Evolutionary conservation across 2,888 invertebrate genomes (phyloP), one percentile per base, ranked within the genome.

Genomic region (Latheticus oryzae): DNA sequence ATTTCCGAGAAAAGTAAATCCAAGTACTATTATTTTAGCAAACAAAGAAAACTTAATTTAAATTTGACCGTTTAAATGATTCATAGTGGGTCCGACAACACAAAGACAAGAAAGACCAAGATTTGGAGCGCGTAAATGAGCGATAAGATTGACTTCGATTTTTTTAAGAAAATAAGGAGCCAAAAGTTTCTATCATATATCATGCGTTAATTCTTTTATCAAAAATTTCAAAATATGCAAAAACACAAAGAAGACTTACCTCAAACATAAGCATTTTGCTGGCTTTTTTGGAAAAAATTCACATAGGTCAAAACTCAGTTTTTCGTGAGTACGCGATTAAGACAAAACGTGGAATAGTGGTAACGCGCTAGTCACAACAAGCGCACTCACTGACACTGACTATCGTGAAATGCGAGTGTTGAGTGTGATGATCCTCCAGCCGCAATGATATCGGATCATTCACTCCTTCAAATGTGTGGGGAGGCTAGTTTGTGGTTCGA

Each of bases 401-500:
- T 48, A 23, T 33, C 33, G 58, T 32, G 42, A 45, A 58, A 58
- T 47, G 47, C 47, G 58, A 58, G 1, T 24, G 24, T 9, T 24
- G 45, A 50, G 37, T 33, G 40, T 42, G 54, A 50, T 47, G 58
- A 58, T 58, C 50, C 58, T 54, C 37, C 57, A 50, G 38, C 24
- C 50, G 19, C 50, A 38, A 62, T 67, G 68, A 70, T 68, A 68
- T 64, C 67, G 66, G 70, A 70, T 70, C 70, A 64, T 70, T 70
- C 68, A 70, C 50, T 50, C 70, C 62, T 64, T 32, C 56, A 60
- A 56, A 55, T 54, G 56, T 63, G 62, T 62, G 66, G 65, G 68
- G 66, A 63, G 48, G 57, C 54, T 55, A 26, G 16, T 30, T 15
- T 16, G 5, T 11, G 42, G 8, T 52, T 40, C 23, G 23, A 33